phyloP scores from a whole-genome alignment of 2,113 vertebrate species.

The Spermophilus dauricus region DNA sequence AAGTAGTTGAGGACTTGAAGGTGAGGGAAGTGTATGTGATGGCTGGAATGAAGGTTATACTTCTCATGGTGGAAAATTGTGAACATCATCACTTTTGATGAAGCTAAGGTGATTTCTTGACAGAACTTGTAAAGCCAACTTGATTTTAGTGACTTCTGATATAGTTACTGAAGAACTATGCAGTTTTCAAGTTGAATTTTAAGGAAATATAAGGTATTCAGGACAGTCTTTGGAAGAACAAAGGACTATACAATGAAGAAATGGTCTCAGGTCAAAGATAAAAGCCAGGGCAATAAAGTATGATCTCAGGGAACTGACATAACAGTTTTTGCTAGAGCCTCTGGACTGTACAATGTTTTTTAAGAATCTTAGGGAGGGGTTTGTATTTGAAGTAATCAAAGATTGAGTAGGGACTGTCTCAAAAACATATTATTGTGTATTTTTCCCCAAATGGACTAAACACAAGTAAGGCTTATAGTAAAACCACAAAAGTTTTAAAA shows the following conservation, averaged over 20 bases:
- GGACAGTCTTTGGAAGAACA: background rate
- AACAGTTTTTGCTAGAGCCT: background rate
- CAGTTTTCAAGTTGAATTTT: slow-evolving; percentile 34
- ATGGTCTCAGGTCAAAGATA: background rate
- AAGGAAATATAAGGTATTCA: background rate
- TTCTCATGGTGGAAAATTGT: background rate
- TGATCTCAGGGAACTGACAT: background rate
- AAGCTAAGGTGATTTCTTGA: background rate
- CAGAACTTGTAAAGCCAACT: background rate
- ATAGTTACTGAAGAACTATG: background rate
- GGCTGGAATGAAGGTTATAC: background rate
- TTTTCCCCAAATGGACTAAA: background rate
- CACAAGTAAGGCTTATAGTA: background rate
- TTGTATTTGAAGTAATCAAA: background rate
- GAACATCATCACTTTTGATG: background rate
- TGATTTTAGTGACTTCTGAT: background rate
- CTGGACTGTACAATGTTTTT: background rate
- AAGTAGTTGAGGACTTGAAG: background rate
- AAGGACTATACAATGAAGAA: background rate
- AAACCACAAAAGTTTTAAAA: background rate
- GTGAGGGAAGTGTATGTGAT: background rate
- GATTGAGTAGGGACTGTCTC: background rate
- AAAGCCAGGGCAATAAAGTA: background rate
- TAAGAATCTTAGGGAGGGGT: too few species aligned
- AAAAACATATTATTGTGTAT: background rate